A percentile compares a stretch with the other conserved stretches of the same genome.
Evolutionary conservation across 2,113 vertebrate genomes (phyloP).

Genomic region (Ahaetulla prasina): DNA sequence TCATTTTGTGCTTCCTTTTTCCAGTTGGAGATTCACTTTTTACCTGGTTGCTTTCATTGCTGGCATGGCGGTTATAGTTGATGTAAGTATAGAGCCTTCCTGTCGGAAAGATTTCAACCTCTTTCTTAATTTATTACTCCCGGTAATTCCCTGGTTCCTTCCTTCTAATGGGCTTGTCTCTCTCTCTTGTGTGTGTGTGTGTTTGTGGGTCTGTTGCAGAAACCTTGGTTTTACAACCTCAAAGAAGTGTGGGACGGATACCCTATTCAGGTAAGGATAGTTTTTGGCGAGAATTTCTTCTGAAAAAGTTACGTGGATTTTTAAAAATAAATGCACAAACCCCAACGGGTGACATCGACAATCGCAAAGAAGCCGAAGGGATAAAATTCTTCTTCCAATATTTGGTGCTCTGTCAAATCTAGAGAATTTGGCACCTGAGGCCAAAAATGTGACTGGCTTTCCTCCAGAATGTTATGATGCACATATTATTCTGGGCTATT

Average conservation of each 20-base stretch:
- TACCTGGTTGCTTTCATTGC: conserved; percentile 93
- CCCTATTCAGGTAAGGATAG: conserved; percentile 81
- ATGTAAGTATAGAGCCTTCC: conserved; percentile 75
- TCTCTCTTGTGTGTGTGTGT: not conserved
- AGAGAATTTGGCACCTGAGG: not conserved
- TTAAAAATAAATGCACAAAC: not conserved
- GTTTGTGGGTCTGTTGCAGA: conserved; percentile 63
- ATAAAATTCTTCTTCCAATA: not conserved
- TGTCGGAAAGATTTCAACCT: not conserved
- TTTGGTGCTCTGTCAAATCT: not conserved
- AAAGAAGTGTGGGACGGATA: conserved; percentile 90
- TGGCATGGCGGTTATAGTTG: conserved; percentile 86
- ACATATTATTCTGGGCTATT: not conserved
- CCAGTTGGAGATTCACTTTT: conserved; percentile 95
- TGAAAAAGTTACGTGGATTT: not conserved
- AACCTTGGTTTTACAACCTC: conserved; percentile 93
- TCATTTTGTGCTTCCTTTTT: conserved; percentile 68
- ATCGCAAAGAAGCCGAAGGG: not conserved
- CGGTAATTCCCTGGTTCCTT: not conserved
- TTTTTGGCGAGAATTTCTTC: too few relatives aligned
- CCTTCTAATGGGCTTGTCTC: not conserved
- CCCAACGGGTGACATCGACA: not conserved
- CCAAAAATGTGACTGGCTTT: not conserved
- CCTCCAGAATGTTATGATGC: not conserved
- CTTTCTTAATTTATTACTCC: not conserved